Base-by-base conservation (phyloP, 1,140 invertebrate genomes). In the Drosophila guanche region DNA sequence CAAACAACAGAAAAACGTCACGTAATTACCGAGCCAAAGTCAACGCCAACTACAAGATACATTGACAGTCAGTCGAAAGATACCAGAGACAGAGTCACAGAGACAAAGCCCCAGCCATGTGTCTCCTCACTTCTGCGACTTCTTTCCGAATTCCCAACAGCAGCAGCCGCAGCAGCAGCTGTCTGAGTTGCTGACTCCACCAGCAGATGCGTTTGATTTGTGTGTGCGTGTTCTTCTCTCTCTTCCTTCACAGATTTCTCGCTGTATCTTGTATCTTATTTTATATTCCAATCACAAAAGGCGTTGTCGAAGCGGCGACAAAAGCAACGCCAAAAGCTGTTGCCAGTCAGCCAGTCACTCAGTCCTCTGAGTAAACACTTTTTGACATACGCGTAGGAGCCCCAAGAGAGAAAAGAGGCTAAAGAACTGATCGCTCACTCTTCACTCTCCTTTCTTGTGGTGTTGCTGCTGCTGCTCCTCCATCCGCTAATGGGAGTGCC, bases 211-310 rank as follows among this genome's bases (percentile, higher is more conserved):
- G 16, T 20, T 20, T 20, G 16, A 20, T 20, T 20, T 20, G 16
- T 20, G 16, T 74, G 53, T 42, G n/a, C n/a, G 29, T 54, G 54
- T 20, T 20, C 16, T 59, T 68, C 53, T 46, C 33, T 37, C 46
- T 46, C 63, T 73, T 77, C 79, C 83, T 69, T 46, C 61, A 77
- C 73, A 86, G 77, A 77, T 74, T 86, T 45, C 56, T 61, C 50
- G 48, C 56, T 68, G 57, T 75, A 47, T 68, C 16, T 20, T 74
- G 65, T 58, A 48, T 69, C 83, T 88, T 71, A 88, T 88, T 88
- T 88, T 69, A 80, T 88, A 88, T 88, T 88, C 83, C 78, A 88
- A 79, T 79, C 83, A 88, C 83, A 88, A 83, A 86, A 88, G 83
- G 75, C 83, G 83, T 88, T 86, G 83, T 89, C 83, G 75, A 76